Evolutionary conservation across 2,888 invertebrate species (phyloP).

Genomic region (Onchidella celtica): DNA sequence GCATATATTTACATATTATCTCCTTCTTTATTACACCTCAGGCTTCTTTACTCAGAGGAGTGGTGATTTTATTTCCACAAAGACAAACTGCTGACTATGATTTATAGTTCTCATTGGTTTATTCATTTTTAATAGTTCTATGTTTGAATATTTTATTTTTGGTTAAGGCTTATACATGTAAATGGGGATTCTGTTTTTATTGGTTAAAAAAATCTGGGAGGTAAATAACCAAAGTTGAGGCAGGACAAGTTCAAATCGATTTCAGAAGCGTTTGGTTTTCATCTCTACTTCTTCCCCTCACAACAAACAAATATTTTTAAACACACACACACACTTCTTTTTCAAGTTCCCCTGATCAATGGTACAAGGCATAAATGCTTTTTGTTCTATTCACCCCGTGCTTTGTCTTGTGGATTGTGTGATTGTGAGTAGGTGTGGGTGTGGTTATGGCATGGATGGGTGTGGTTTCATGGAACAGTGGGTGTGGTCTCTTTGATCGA

Average conservation of each 20-base stretch:
- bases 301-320: background rate
- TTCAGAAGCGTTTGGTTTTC: no score
- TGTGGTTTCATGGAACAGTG: constrained; percentile 12
- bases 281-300: background rate
- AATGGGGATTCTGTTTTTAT: background rate
- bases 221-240: no score
- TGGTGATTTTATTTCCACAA: constrained; percentile 35
- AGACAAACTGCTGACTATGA: constrained; percentile 2
- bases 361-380: background rate
- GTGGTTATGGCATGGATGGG: constrained; percentile 28
- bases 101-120: constrained; percentile 12
- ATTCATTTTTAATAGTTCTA: constrained; percentile 16
- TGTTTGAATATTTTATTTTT: constrained; percentile 33
- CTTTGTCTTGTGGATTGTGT: background rate
- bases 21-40: constrained; percentile 42
- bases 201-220: no score
- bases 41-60: constrained; percentile 38
- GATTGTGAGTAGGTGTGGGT: constrained; percentile 29
- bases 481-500: constrained; percentile 34
- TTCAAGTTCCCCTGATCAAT: background rate
- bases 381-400: background rate
- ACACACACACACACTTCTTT: background rate
- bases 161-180: constrained; percentile 26
- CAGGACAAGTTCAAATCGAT: no score
- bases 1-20: constrained; percentile 41